A percentile compares a stretch with the other conserved stretches of the same genome.
Evolutionary conservation across 2,888 invertebrate genomes (phyloP).

Genomic region (Drosophila testacea): DNA sequence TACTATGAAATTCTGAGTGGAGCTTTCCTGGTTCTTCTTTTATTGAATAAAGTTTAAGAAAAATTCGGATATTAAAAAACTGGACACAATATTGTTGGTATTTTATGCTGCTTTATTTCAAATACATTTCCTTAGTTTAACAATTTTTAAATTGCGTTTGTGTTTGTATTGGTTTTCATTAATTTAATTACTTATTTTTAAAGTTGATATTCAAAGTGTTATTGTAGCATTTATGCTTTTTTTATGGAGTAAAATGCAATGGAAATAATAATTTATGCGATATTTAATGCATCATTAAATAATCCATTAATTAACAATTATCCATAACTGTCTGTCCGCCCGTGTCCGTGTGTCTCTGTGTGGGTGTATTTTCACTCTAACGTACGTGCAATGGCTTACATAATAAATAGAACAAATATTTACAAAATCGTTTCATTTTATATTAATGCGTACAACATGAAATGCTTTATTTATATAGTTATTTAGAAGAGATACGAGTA

Average conservation of each 20-base stretch:
- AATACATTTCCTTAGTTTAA: constrained; percentile 44
- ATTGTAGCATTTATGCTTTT: constrained; percentile 28
- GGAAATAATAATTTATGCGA: constrained; percentile 68
- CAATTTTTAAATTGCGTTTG: constrained; percentile 43
- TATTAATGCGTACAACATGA: constrained; percentile 31
- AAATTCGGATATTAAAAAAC: background rate
- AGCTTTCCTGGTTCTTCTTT: no score
- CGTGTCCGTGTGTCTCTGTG: background rate
- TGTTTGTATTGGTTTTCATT: constrained; percentile 33
- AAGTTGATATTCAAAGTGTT: constrained; percentile 63
- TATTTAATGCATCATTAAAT: constrained; percentile 74
- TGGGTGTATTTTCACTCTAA: constrained; percentile 25
- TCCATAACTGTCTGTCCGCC: constrained; percentile 38
- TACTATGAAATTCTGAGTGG: no score
- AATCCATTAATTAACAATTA: constrained; percentile 77
- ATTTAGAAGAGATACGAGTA: constrained; percentile 16
- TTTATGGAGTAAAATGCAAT: constrained; percentile 57
- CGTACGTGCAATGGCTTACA: constrained; percentile 48
- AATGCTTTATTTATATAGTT: constrained; percentile 23
- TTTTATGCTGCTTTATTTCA: constrained; percentile 49
- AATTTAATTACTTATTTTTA: constrained; percentile 55
- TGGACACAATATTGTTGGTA: constrained; percentile 6
- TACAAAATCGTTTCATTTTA: constrained; percentile 56
- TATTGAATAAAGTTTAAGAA: no score
- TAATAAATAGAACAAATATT: constrained; percentile 69